phyloP scores from a whole-genome alignment of 2,888 invertebrate species.

The Marasmarcha lunaedactyla region DNA sequence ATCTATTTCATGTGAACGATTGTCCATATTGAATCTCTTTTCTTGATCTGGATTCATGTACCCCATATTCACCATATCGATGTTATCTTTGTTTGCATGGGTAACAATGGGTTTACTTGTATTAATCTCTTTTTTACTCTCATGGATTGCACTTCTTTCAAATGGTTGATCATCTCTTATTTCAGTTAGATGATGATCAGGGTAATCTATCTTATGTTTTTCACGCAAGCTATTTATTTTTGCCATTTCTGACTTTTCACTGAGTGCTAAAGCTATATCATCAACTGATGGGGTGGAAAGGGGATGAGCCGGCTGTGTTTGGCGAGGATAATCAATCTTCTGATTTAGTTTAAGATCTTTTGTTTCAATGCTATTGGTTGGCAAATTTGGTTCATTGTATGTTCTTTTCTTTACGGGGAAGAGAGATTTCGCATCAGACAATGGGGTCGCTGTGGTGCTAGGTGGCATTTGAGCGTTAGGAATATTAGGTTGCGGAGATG shows the following conservation, averaged over 20 bases:
- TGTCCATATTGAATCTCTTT: conserved; percentile 31
- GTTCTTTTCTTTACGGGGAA: conserved; percentile 76
- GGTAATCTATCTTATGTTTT: conserved; percentile 27
- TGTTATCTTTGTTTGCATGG: conserved; percentile 37
- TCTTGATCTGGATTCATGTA: conserved; percentile 51
- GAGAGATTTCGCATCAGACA: conserved; percentile 42
- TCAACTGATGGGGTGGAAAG: conserved; percentile 37
- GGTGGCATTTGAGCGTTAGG: conserved; percentile 13
- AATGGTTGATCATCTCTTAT: conserved; percentile 26
- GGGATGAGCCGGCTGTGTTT: conserved; percentile 26
- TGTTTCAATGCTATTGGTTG: conserved; percentile 30
- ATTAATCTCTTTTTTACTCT: conserved; percentile 30
- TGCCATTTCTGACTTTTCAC: conserved; percentile 49
- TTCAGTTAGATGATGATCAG: conserved; percentile 23
- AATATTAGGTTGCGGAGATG: conserved; percentile 31
- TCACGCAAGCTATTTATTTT: conserved; percentile 41
- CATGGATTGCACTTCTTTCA: conserved; percentile 26
- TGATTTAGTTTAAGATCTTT: conserved; percentile 31
- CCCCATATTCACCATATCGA: conserved; percentile 65
- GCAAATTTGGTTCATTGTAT: conserved; percentile 62
- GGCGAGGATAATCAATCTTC: conserved; percentile 40
- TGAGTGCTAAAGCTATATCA: conserved; percentile 48
- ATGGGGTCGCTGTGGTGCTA: conserved; percentile 6
- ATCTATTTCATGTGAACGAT: conserved; percentile 28
- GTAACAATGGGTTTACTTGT: conserved; percentile 29